Percentiles rank a stretch among this genome's conserved stretches.
Conservation (phyloP, 2,888 invertebrate genomes). For the Mantis religiosa region DNA sequence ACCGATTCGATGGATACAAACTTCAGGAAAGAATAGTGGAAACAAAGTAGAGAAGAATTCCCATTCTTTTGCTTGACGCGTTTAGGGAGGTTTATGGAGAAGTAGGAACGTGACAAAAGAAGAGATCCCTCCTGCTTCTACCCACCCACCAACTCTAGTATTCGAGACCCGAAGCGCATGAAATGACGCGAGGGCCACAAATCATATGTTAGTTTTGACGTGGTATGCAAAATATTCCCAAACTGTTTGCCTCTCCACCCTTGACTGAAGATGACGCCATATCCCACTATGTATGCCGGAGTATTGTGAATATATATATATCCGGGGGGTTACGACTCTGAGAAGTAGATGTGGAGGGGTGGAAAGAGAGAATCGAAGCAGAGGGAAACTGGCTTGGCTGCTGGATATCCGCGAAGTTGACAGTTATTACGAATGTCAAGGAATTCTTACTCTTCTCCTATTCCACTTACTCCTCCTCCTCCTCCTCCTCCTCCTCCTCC, state of each 20-base stretch:
- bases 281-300: neutral
- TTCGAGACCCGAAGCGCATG: conserved; percentile 17
- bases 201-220: conserved; percentile 31
- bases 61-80: neutral
- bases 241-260: conserved; percentile 11
- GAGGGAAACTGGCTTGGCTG: conserved; percentile 18
- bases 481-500: no score
- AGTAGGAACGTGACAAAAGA: neutral
- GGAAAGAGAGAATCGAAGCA: conserved; percentile 18
- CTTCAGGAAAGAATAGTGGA: neutral
- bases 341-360: neutral
- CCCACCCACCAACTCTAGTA: conserved; percentile 10
- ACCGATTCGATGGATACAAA: no score
- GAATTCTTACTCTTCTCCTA: conserved; percentile 15
- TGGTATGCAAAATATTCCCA: conserved; percentile 29
- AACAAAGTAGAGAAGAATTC: neutral
- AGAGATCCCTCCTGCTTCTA: neutral
- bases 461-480: neutral
- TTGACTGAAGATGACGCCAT: conserved; percentile 14
- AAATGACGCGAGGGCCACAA: conserved; percentile 29
- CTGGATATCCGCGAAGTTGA: conserved; percentile 26
- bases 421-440: conserved; percentile 31
- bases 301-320: conserved; percentile 18
- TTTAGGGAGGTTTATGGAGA: conserved; percentile 3
- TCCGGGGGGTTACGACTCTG: neutral